Conservation (phyloP, 2,888 invertebrate genomes). For the Calliphora vomitoria region DNA sequence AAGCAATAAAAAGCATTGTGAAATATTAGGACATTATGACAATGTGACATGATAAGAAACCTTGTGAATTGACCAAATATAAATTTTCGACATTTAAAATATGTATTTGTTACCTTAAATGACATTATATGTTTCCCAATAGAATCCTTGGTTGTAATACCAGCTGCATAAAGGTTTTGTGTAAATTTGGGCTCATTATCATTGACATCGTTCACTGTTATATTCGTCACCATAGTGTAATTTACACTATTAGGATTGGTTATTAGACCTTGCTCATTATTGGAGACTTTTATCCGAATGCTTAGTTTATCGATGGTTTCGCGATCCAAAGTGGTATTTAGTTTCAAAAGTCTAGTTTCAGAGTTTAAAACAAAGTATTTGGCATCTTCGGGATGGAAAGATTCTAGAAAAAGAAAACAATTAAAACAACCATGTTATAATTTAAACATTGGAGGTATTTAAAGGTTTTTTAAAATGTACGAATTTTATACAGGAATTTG, state of each 20-base stretch:
- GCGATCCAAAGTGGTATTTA: conserved; percentile 85
- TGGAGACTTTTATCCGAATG: conserved; percentile 86
- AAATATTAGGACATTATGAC: too few relatives aligned
- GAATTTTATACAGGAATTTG: too few relatives aligned
- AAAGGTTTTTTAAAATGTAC: background rate
- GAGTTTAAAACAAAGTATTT: conserved; percentile 81
- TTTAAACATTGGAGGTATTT: background rate
- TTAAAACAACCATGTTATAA: background rate
- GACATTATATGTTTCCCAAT: conserved; percentile 85
- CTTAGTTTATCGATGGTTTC: conserved; percentile 82
- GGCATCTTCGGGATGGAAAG: conserved; percentile 70
- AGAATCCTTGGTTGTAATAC: conserved; percentile 85
- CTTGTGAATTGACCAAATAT: too few relatives aligned
- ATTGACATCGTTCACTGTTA: conserved; percentile 85
- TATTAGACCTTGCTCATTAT: conserved; percentile 80
- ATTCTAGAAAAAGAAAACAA: conserved; percentile 13
- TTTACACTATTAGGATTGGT: conserved; percentile 72
- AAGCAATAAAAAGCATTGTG: too few relatives aligned
- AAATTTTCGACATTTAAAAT: conserved; percentile 46
- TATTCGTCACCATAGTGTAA: conserved; percentile 64
- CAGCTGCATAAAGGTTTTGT: conserved; percentile 85
- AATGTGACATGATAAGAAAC: too few relatives aligned
- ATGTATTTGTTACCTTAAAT: conserved; percentile 83
- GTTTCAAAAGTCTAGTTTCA: conserved; percentile 82
- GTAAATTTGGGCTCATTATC: conserved; percentile 86